A percentile compares a stretch with the other conserved stretches of the same genome.
phyloP scores from a whole-genome alignment of 2,797 vertebrate genomes.

The Pogonophryne albipinna region DNA sequence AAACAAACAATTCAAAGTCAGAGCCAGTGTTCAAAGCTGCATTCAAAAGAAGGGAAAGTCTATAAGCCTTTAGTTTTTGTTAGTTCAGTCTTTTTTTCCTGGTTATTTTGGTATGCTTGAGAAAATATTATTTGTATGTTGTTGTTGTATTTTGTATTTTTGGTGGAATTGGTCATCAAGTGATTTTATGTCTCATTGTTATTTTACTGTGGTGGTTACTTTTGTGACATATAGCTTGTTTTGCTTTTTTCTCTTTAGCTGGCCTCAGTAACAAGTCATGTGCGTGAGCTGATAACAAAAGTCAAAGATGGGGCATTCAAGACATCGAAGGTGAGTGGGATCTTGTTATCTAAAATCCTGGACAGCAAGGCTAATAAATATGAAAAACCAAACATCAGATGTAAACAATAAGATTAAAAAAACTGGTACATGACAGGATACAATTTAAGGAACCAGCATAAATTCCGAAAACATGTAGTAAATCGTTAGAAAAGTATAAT shows the following conservation, averaged over 20 bases:
- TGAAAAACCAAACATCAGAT: too few relatives aligned
- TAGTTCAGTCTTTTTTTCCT: too few relatives aligned
- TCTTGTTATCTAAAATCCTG: neutral
- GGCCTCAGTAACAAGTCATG: constrained; percentile 81
- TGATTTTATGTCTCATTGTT: neutral
- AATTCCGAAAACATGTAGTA: too few relatives aligned
- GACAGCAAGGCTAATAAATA: neutral
- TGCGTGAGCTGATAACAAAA: constrained; percentile 78
- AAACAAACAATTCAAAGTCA: too few relatives aligned
- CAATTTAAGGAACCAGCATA: too few relatives aligned
- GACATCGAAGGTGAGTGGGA: constrained; percentile 76
- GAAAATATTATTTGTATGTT: neutral
- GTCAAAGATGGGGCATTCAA: constrained; percentile 78
- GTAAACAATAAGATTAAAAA: too few relatives aligned
- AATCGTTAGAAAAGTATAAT: too few relatives aligned
- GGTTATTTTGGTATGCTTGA: too few relatives aligned
- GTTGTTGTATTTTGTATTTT: neutral
- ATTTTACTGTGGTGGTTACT: neutral
- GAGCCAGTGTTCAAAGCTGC: too few relatives aligned
- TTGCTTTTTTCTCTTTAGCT: constrained; percentile 62
- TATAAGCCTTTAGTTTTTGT: too few relatives aligned
- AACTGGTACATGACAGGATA: too few relatives aligned
- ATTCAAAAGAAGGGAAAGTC: too few relatives aligned
- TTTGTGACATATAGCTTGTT: neutral
- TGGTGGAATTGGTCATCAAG: neutral